phyloP scores from a whole-genome alignment of 2,113 vertebrate genomes.

The Salvelinus fontinalis region DNA sequence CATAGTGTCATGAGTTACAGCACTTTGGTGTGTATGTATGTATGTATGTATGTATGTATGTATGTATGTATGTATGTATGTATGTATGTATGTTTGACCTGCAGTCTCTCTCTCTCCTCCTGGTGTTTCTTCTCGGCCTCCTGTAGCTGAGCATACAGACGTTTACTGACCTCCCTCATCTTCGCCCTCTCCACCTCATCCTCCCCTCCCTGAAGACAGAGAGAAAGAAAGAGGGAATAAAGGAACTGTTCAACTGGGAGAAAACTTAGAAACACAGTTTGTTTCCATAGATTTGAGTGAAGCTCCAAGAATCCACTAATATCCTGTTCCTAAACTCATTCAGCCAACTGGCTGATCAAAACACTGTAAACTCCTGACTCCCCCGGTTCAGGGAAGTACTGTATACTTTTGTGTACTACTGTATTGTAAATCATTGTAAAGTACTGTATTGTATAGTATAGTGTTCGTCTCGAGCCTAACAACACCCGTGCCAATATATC shows the following conservation, averaged over 20 bases:
- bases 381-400: too few relatives aligned
- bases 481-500: too few relatives aligned
- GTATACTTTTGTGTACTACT: too few relatives aligned
- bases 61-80: neutral
- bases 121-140: conserved; percentile 82
- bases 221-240: neutral
- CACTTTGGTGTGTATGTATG: neutral
- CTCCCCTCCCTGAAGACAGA: conserved; percentile 58
- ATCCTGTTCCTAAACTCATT: too few relatives aligned
- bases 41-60: neutral
- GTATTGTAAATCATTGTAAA: too few relatives aligned
- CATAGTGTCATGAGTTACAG: too few relatives aligned
- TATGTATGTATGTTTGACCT: conserved; percentile 69
- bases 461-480: too few relatives aligned
- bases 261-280: neutral
- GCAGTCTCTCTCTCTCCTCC: conserved; percentile 79
- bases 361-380: too few relatives aligned
- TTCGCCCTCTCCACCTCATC: conserved; percentile 76
- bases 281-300: neutral
- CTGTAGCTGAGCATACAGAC: conserved; percentile 78
- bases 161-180: conserved; percentile 79
- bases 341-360: too few relatives aligned
- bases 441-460: too few relatives aligned
- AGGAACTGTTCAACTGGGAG: neutral
- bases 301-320: too few relatives aligned